Evolutionary conservation across 2,113 vertebrate genomes (phyloP), one percentile per base, ranked within the genome.

Genomic region (Myrmophylax atrothorax): DNA sequence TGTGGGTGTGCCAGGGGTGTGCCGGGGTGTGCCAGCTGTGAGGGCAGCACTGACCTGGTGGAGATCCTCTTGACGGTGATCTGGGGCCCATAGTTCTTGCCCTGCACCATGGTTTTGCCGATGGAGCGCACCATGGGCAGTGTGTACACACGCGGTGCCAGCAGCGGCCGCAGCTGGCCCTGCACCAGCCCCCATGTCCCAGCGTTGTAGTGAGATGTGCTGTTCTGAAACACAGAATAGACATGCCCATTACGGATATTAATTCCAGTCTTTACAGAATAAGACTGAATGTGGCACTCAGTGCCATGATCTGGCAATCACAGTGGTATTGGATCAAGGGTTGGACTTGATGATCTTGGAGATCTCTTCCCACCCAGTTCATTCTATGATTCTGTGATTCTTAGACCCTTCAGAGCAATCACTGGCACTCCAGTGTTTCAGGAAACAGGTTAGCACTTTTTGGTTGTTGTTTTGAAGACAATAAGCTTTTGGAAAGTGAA

Each of bases 41-140:
- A 42, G 40, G 40, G 40, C 40, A 42, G 68, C 31, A 89, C 98
- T 96, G 84, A 98, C 98, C 98, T 98, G 91, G 98, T 99, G 28
- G 98, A 99, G 87, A 99, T 98, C 93, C 98, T 98, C 70, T 98
- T 99, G 66, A 99, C 98, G 58, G 98, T 98, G 86, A 99, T 99
- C 91, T 98, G 98, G 17, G 98, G 98, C 50, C 98, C 98, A 1
- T 99, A 99, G 96, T 99, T 99, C 87, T 99, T 99, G 72, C 98
- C 98, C 93, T 99, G 98, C 62, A 99, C 98, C 98, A 99, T 99
- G 17, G 98, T 99, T 93, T 99, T 99, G 26, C 98, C 98, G 20
- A 99, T 99, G 80, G 98, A 99, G 89, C 98, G 98, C 28, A 99
- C 98, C 98, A 99, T 99, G 29, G 98, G 98, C 18, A 98, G 98